These are phyloP conservation scores for Esperia sulphurella DNA, from an alignment of 2,888 invertebrate genomes.

Conservation along the genomic window DNA sequence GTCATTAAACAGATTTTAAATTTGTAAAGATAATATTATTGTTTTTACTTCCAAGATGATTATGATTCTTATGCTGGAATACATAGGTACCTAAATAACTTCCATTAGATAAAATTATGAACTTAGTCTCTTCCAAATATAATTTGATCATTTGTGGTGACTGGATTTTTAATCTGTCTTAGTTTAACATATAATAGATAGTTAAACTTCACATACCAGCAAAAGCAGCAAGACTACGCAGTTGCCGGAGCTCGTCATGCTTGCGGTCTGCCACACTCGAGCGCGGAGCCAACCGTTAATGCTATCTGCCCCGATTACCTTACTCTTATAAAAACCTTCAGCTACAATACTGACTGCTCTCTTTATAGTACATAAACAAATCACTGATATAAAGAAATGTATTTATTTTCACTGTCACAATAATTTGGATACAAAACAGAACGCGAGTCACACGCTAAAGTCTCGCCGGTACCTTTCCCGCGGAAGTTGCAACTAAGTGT, in stretches of 20 bases:
- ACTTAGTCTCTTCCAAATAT: too few species aligned
- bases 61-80: too few species aligned
- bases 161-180: too few species aligned
- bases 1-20: too few species aligned
- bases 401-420: conserved; percentile 34
- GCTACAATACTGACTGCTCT: conserved; percentile 16
- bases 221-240: conserved; percentile 52
- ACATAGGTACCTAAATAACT: too few species aligned
- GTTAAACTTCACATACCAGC: conserved; percentile 46
- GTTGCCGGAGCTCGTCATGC: conserved; percentile 72
- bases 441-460: conserved; percentile 22
- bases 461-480: conserved; percentile 13
- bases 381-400: conserved; percentile 14
- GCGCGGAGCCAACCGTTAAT: conserved; percentile 77
- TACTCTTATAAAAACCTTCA: conserved; percentile 55
- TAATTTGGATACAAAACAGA: conserved; percentile 5
- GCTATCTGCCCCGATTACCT: conserved; percentile 78
- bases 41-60: too few species aligned
- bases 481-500: conserved; percentile 19
- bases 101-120: too few species aligned
- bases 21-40: too few species aligned
- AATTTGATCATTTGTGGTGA: too few species aligned
- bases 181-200: too few species aligned
- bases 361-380: conserved; percentile 11
- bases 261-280: conserved; percentile 76